Evolutionary conservation across 2,888 invertebrate species (phyloP).

Genomic region (Conus canariensis): DNA sequence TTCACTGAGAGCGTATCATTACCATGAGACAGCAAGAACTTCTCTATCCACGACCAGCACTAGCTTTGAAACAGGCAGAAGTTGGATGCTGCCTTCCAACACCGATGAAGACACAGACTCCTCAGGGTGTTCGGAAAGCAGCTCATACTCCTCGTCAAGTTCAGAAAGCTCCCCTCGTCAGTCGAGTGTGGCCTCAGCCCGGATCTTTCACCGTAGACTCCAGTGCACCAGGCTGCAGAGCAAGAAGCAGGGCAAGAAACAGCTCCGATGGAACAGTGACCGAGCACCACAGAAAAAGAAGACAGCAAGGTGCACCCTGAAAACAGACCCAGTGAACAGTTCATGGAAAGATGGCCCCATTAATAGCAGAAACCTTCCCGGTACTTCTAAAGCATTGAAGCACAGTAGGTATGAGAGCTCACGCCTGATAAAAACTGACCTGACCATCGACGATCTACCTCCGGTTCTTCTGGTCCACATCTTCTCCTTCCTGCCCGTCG

Average conservation of each 20-base stretch:
- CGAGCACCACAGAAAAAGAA: neutral
- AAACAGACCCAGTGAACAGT: neutral
- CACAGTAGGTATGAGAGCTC: neutral
- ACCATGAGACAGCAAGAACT: neutral
- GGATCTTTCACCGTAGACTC: neutral
- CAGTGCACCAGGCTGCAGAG: neutral
- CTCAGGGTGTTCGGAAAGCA: neutral
- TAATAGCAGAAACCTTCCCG: neutral
- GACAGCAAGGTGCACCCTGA: neutral
- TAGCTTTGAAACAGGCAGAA: neutral
- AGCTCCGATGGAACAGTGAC: neutral
- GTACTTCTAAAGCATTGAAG: neutral
- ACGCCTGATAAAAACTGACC: neutral
- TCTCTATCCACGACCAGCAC: neutral
- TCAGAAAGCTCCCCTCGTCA: neutral
- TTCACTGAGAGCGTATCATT: neutral
- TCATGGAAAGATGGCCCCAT: neutral
- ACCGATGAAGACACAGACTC: neutral
- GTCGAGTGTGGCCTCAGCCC: neutral
- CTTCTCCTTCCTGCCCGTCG: slow-evolving; percentile 52
- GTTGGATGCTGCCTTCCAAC: too few relatives aligned
- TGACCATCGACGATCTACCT: slow-evolving; percentile 48
- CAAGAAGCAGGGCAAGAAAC: neutral
- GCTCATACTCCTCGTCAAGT: neutral
- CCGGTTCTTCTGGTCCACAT: slow-evolving; percentile 52